Conservation (phyloP, 2,888 invertebrate genomes). For the Protodeltote pygarga region DNA sequence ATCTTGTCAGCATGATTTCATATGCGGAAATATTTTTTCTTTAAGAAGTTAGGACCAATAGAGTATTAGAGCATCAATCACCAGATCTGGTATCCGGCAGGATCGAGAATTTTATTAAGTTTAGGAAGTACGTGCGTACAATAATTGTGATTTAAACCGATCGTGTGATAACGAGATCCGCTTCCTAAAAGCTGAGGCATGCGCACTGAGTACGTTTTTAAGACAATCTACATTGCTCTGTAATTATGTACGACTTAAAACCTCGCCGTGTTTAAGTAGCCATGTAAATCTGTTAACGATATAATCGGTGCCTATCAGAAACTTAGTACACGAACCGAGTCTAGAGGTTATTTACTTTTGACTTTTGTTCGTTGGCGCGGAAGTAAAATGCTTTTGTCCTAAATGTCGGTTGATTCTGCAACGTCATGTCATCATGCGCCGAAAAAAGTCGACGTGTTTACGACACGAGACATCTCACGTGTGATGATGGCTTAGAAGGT, state of each 20-base stretch:
- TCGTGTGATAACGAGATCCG: conserved; percentile 72
- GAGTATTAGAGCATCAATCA: conserved; percentile 73
- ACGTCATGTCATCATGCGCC: conserved; percentile 5
- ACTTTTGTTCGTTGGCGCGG: conserved; percentile 80
- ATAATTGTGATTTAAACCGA: conserved; percentile 69
- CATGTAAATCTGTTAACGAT: conserved; percentile 57
- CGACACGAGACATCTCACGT: not conserved
- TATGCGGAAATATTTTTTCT: conserved; percentile 74
- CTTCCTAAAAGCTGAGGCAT: conserved; percentile 72
- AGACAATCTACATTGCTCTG: conserved; percentile 61
- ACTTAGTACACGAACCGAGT: conserved; percentile 65
- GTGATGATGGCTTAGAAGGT: not conserved
- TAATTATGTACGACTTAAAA: conserved; percentile 38
- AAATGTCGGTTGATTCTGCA: conserved; percentile 63
- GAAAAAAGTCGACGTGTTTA: conserved; percentile 33
- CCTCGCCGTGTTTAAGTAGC: conserved; percentile 49
- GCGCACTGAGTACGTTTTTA: conserved; percentile 35
- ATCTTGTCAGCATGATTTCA: conserved; percentile 68
- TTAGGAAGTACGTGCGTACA: conserved; percentile 81
- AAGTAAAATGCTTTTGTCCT: conserved; percentile 79
- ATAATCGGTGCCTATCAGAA: conserved; percentile 60
- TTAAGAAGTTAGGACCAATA: conserved; percentile 50
- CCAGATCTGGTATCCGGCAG: conserved; percentile 75
- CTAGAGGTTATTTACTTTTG: conserved; percentile 85
- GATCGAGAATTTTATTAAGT: conserved; percentile 67